Base-by-base conservation (phyloP, 2,113 vertebrate species). In the Gambusia affinis region DNA sequence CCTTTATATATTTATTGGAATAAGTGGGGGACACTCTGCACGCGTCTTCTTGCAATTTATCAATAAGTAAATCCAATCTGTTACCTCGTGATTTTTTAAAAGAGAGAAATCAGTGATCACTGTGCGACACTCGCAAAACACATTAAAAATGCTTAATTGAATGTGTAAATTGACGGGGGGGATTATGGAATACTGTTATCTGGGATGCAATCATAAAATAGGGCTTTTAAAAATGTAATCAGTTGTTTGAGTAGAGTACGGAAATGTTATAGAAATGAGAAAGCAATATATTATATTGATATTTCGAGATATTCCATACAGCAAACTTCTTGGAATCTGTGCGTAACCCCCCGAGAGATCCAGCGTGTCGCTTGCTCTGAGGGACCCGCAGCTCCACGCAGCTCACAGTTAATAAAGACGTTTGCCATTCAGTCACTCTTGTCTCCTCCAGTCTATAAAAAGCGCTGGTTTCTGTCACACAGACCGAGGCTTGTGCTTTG, bases 371-470 rank as follows among this genome's bases (percentile, higher is more conserved):
- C 76, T 57, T 51, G 75, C 84, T 80, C 19, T 62, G 42, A 72
- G 81, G 62, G 85, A 81, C 72, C 51, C 73, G 68, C 33, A 79
- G 82, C 78, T 90, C 85, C 81, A 72, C 76, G 89, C 84, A 80
- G 86, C 85, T 86, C 77, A 62, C 87, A 88, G 62, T 92, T 93
- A 91, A 93, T 93, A 92, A 93, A 92, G 90, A 91, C 72, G 86
- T 85, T 88, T 76, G 84, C 86, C 91, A 89, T 91, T 88, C 90
- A 89, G 70, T 90, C 91, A 76, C 88, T 85, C 91, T 88, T 75
- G 85, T 88, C 90, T 72, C 62, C 73, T 71, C 73, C 77, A 88
- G 92, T 92, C 94, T 95, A 95, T 94, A 94, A 94, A 95, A 93
- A 95, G 84, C 86, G 85, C 86, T 79, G 89, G 87, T 86, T 81